Percentiles rank a stretch among this genome's conserved stretches.
Evolutionary conservation across 2,797 vertebrate species (phyloP).

Genomic region (Heterohyrax brucei): DNA sequence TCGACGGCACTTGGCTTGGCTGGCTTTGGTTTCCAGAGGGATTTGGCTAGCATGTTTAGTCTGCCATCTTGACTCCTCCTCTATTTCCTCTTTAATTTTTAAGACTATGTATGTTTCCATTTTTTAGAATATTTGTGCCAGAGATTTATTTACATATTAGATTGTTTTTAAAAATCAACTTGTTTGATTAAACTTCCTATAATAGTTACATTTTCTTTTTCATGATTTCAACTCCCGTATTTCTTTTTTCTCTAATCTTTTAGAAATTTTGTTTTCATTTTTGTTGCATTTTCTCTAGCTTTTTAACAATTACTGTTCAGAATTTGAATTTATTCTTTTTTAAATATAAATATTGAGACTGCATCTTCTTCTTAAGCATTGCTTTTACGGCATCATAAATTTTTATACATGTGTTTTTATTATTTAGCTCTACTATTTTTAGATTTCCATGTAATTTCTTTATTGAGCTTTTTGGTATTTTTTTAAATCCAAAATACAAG

Average conservation of each 20-base stretch:
- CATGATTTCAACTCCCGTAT: not conserved
- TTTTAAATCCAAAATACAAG: not conserved
- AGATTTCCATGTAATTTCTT: not conserved
- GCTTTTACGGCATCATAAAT: not conserved
- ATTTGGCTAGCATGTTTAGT: too few species aligned
- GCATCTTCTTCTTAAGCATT: not conserved
- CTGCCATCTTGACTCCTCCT: not conserved
- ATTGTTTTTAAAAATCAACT: not conserved
- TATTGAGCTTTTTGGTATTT: not conserved
- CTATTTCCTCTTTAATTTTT: not conserved
- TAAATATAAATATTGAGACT: not conserved
- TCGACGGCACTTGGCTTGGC: too few species aligned
- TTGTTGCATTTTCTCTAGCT: not conserved
- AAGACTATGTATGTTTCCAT: not conserved
- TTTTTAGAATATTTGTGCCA: not conserved
- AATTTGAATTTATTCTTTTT: constrained; percentile 13
- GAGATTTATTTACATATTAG: not conserved
- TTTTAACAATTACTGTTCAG: not conserved
- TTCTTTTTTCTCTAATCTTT: not conserved
- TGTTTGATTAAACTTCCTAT: not conserved
- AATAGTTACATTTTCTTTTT: not conserved
- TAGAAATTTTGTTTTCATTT: not conserved
- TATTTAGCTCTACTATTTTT: not conserved
- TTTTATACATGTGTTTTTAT: not conserved
- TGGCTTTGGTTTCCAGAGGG: too few species aligned